Conservation (phyloP, 2,113 vertebrate genomes). For the Indicator maculatus region DNA sequence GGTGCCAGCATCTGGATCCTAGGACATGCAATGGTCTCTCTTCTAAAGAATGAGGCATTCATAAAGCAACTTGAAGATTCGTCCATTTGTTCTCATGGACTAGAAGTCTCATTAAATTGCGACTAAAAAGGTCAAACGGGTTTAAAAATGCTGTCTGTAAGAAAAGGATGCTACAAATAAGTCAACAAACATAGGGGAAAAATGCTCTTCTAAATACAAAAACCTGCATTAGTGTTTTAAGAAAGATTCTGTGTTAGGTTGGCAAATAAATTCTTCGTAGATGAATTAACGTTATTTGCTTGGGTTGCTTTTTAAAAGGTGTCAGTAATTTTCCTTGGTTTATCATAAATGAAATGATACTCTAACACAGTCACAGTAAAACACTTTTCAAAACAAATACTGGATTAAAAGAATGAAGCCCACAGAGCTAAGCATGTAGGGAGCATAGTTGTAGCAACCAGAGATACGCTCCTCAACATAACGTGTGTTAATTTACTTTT, state of each 20-base stretch:
- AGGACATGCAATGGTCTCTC: background rate
- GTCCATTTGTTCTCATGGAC: background rate
- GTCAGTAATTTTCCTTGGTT: background rate
- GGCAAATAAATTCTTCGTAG: background rate
- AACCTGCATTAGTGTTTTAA: background rate
- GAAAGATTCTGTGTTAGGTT: background rate
- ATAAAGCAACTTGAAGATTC: background rate
- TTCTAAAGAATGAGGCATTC: background rate
- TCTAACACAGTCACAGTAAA: background rate
- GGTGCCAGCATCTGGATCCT: background rate
- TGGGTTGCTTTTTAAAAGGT: background rate
- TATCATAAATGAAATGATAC: background rate
- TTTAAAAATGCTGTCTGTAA: background rate
- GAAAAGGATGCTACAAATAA: background rate
- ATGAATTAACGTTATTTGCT: background rate
- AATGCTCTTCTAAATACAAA: background rate
- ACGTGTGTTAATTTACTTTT: background rate
- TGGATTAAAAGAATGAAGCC: background rate
- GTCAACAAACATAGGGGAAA: background rate
- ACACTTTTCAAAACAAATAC: background rate
- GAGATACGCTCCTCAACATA: background rate
- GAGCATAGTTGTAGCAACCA: background rate
- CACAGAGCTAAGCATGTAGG: background rate
- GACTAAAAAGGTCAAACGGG: background rate
- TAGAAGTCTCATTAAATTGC: background rate